These are phyloP conservation scores for Arizona elegans DNA, from an alignment of 2,113 vertebrate genomes.

Conservation along the genomic window DNA sequence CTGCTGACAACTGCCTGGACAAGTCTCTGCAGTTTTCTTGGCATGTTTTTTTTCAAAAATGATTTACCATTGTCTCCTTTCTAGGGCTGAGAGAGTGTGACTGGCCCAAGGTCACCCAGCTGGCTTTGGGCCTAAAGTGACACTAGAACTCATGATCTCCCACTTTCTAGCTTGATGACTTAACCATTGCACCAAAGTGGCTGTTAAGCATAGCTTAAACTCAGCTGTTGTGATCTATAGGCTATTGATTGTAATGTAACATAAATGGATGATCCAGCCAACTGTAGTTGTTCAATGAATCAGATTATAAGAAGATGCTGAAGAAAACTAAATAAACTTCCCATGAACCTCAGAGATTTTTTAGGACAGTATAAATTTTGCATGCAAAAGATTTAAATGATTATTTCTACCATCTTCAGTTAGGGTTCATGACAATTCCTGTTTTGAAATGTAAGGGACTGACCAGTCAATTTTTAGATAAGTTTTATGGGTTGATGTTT, in stretches of 20 bases:
- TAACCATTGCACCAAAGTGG: neutral
- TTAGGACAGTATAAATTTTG: neutral
- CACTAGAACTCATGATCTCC: neutral
- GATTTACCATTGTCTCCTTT: neutral
- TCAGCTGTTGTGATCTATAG: neutral
- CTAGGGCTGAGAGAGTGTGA: neutral
- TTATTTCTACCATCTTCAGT: neutral
- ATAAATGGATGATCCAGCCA: neutral
- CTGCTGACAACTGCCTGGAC: neutral
- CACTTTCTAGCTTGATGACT: neutral
- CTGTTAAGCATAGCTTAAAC: neutral
- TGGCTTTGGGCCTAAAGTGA: neutral
- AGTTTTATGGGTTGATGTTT: neutral
- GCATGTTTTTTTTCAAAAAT: neutral
- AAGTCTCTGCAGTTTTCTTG: neutral
- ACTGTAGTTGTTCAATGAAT: neutral
- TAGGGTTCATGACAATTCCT: neutral
- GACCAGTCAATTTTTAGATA: neutral
- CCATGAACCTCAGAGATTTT: neutral
- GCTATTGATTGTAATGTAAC: neutral
- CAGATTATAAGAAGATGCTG: neutral
- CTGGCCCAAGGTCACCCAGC: neutral
- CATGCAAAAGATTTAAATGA: neutral
- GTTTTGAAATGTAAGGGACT: neutral
- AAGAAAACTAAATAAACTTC: neutral